Base-by-base conservation (phyloP, 1,140 invertebrate species). In the Asbolus verrucosus region DNA sequence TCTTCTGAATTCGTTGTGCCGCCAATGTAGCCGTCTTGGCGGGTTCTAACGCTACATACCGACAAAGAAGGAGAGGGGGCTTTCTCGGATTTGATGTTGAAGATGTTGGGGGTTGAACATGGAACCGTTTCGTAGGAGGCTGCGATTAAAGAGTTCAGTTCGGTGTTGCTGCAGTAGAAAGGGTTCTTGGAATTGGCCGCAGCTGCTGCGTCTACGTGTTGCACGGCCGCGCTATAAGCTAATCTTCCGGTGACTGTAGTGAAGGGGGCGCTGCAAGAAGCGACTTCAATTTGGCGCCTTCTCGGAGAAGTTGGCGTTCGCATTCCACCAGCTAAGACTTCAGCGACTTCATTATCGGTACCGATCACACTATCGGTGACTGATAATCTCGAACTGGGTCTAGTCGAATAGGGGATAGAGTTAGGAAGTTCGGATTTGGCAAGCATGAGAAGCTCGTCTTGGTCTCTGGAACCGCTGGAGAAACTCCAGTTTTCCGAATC, bases 401-500 rank as follows among this genome's bases (percentile, higher is more conserved):
- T 84, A 27, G 85, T 84, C 71, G 80, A 76, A 18, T 78, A 74
- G 16, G 83, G 81, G 38, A 75, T 24, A 21, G 71, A 61, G 60
- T 72, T 77, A 6, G 80, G 79, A 14, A 81, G 72, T 38, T 80
- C 80, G 24, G 72, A 72, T 71, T 81, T 80, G 2, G 76, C 76
- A n/a, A 83, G 41, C 65, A 86, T 76, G 74, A 86, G 81, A 61
- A 87, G 81, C 66, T 87, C 85, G 72, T 85, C 83, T 78, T 86
- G 84, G 76, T 82, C 85, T 75, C 84, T 83, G 72, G 85, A 84
- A 81, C 85, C 87, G 76, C 87, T 88, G 18, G 87, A 87, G 66
- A 90, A 90, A n/a, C 84, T 88, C 91, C 91, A 92, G 76, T 87
- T 90, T 70, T 92, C 90, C 4, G 87, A 86, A 63, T 88, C 86